Evolutionary conservation across 1,140 invertebrate species (phyloP), one percentile per base, ranked within the genome.

Genomic region (Achroia grisella): DNA sequence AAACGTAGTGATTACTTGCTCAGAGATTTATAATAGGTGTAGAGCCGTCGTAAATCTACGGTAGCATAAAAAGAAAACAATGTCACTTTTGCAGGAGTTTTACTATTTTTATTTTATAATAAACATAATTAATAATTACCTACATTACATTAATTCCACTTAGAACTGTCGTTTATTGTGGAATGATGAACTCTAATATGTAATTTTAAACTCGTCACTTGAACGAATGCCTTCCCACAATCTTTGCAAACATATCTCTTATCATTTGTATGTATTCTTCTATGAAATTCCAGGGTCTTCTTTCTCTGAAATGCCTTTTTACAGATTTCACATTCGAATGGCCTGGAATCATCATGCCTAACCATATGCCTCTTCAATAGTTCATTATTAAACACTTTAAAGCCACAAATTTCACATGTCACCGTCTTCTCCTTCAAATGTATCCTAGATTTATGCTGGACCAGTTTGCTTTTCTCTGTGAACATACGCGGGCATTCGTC

Each of bases 331-430:
- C 87, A 88, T 10, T 76, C 60, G 46, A 87, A 89, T 0, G 86
- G 86, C 10, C 85, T 71, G 45, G 88, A 89, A 2, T 89, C 89
- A 2, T 88, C 89, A 50, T 91, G 89, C 8, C 86, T 88, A 41
- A 90, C 69, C 73, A 93, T 91, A 71, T 67, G 63, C 8, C 35
- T 39, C 2, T 56, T 56, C 10, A 67, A 29, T 3, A 56, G 13
- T 8, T 69, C 60, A 1, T 56, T 71, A 17, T 67, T 59, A 31
- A 71, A 81, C 0, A 68, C 56, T 39, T 65, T 71, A 36, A 65
- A 71, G 0, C 73, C 76, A 35, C 79, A 83, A 0, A 78, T 44
- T 1, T 75, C 58, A 8, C 77, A 81, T 3, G 64, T 52, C 0
- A 60, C 47, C 4, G 56, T 63, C 30, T 64, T 72, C 23, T 71